A percentile compares a stretch with the other conserved stretches of the same genome.
Conservation (phyloP, 2,113 vertebrate genomes). For the Sinosuthora webbiana region DNA sequence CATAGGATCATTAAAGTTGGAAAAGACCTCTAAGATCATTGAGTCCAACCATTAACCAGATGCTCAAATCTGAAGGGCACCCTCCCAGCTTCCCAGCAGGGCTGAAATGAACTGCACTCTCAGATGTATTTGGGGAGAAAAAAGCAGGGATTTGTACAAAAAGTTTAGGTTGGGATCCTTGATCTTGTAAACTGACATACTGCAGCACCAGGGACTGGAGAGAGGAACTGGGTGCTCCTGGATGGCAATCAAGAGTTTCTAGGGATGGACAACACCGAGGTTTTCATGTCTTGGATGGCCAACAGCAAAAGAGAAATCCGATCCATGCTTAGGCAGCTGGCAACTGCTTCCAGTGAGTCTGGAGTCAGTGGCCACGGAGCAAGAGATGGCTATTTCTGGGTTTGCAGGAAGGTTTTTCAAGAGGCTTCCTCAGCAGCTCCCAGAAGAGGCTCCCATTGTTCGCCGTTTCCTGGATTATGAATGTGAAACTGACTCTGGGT, state of each 20-base stretch:
- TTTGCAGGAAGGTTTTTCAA: background rate
- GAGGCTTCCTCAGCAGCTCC: background rate
- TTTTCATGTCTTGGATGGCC: background rate
- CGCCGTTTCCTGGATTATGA: accelerated
- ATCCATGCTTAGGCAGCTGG: background rate
- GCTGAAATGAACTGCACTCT: background rate
- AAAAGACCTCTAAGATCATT: background rate
- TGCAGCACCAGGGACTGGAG: background rate
- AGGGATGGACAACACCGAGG: accelerated
- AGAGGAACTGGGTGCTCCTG: background rate
- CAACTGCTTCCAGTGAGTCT: background rate
- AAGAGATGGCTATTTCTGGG: background rate
- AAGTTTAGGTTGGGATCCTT: background rate
- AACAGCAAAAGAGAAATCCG: background rate
- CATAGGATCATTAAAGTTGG: background rate
- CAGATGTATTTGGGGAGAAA: background rate
- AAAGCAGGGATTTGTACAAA: background rate
- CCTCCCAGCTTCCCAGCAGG: background rate
- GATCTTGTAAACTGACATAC: background rate
- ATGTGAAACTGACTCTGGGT: accelerated
- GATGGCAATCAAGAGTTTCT: background rate
- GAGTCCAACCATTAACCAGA: background rate
- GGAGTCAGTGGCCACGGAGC: background rate
- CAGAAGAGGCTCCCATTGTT: background rate
- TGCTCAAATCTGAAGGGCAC: background rate